Evolutionary conservation across 2,797 vertebrate species (phyloP), one percentile per base, ranked within the genome.

Genomic region (Loriculus beryllinus): DNA sequence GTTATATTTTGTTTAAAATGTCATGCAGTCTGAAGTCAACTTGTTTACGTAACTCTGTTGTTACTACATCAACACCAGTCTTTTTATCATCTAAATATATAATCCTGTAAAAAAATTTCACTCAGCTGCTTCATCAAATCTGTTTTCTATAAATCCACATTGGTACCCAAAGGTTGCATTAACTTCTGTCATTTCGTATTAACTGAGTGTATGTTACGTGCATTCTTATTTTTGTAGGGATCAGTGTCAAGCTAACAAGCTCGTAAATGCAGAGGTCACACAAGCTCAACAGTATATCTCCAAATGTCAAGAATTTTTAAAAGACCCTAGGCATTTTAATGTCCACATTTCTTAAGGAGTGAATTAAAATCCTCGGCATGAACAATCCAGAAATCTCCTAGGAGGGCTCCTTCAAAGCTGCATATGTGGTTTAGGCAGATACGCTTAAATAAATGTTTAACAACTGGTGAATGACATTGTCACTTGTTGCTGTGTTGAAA

Each of bases 1-100:
- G 33, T 75, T 89, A 43, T 75, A 57, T 75, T 80, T 90, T 69
- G 25, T 85, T 94, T 80, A 88, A 85, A 94, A 89, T 91, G 10
- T 83, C 69, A 57, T 31, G 35, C 56, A 82, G 68, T 42, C 79
- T 82, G 33, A 68, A 77, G 48, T 57, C 29, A 69, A 43, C 82
- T 87, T 87, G 40, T 72, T 94, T 89, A 45, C 25, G 40, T 80
- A 77, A 67, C 48, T 67, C 65, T 70, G 76, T 40, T 77, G 33
- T 68, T 91, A 64, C 16, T 87, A 39, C 35, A 74, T 54, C 65
- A 92, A 48, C 40, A 60, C 31, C n/a, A 42, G 42, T n/a, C 42
- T 84, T 96, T 77, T 80, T 60, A 68, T 80, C 51, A 92, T 74
- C 37, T 62, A 77, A 76, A 64, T n/a, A 74, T 19, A 48, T 22